Conservation (phyloP, 2,113 vertebrate genomes). For the Eulemur macaco region DNA sequence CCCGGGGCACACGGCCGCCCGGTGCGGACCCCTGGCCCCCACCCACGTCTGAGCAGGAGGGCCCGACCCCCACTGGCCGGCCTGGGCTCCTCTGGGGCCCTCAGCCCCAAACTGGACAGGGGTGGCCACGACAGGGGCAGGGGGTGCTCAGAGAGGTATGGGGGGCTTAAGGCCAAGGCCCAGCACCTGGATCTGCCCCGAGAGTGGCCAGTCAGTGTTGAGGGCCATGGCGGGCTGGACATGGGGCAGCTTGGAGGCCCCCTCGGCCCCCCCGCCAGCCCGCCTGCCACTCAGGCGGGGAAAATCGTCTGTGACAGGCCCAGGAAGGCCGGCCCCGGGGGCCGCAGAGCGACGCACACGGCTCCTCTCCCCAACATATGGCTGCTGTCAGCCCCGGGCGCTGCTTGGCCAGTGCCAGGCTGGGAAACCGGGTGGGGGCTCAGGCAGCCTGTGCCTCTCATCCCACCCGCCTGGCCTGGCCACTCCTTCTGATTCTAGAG, state of each 20-base stretch:
- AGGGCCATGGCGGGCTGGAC: background rate
- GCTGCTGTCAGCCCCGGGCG: constrained; percentile 84
- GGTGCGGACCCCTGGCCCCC: constrained; percentile 35
- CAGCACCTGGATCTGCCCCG: background rate
- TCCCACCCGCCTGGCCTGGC: background rate
- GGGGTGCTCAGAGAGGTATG: fast-evolving
- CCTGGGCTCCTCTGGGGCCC: background rate
- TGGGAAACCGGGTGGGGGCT: constrained; percentile 39
- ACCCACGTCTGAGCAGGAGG: background rate
- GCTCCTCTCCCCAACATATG: constrained; percentile 86
- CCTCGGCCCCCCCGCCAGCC: constrained; percentile 20
- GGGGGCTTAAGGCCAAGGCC: background rate
- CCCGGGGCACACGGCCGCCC: background rate
- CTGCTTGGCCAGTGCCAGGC: constrained; percentile 76
- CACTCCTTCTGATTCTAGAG: background rate
- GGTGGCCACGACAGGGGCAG: fast-evolving
- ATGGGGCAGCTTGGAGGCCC: background rate
- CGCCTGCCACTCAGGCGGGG: constrained; percentile 83
- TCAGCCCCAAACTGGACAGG: background rate
- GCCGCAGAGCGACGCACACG: constrained; percentile 77
- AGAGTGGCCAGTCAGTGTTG: background rate
- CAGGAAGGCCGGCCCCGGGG: constrained; percentile 83
- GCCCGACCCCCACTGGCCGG: background rate
- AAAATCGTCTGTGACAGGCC: constrained; percentile 87
- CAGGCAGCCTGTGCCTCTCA: constrained; percentile 5